These are phyloP conservation scores for Anthopleura sola DNA, from an alignment of 64 coral and sea anemone species.

Conservation along the genomic window DNA sequence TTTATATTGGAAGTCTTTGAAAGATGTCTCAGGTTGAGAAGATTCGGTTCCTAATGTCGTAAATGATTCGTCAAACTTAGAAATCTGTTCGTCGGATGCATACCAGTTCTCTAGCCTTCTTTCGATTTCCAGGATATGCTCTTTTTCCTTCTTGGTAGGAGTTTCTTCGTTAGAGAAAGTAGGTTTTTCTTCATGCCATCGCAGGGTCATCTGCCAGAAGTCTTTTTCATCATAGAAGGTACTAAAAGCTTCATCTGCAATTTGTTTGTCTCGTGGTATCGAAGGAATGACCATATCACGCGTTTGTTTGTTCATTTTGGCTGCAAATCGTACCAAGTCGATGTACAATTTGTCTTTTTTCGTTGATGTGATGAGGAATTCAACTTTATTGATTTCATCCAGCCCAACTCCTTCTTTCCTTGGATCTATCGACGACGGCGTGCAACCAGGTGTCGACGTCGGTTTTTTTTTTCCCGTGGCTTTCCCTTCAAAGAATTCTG, in stretches of 20 bases:
- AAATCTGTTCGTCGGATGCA: constrained; percentile 6
- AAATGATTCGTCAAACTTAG: neutral
- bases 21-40: neutral
- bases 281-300: constrained; percentile 29
- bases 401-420: neutral
- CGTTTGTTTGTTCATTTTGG: constrained; percentile 8
- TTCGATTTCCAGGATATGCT: neutral
- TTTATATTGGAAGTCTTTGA: neutral
- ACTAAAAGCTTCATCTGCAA: neutral
- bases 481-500: neutral
- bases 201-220: constrained; percentile 23
- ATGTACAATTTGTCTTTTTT: constrained; percentile 22
- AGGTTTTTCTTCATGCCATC: neutral
- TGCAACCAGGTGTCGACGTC: neutral
- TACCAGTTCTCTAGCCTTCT: constrained; percentile 29
- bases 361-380: neutral
- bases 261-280: neutral
- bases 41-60: neutral
- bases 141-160: neutral
- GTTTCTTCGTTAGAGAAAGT: neutral
- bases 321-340: constrained; percentile 23
- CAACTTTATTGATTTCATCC: neutral
- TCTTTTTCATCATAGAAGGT: constrained; percentile 16
- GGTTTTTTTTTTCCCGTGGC: neutral
- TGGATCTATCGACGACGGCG: neutral